Percentiles rank a stretch among this genome's conserved stretches.
Conservation (phyloP, 2,113 vertebrate genomes). For the Corydoras maculifer region DNA sequence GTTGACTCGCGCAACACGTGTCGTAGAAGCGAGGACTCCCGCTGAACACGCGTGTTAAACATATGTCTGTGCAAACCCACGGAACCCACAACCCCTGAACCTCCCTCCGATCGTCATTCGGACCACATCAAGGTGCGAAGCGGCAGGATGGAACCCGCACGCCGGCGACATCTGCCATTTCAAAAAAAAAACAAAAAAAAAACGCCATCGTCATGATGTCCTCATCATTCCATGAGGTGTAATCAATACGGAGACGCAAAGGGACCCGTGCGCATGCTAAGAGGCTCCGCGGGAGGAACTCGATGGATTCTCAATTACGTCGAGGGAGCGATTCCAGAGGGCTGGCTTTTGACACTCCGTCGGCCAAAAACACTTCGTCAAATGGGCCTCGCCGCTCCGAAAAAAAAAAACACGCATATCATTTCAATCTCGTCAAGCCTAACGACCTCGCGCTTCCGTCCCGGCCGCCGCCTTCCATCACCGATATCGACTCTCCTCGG, state of each 20-base stretch:
- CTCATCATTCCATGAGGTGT: slow-evolving; percentile 24
- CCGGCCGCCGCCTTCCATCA: slow-evolving; percentile 29
- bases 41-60: neutral
- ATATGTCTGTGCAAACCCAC: neutral
- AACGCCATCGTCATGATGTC: slow-evolving; percentile 23
- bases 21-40: neutral
- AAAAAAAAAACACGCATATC: slow-evolving; percentile 9
- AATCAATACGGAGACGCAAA: slow-evolving; percentile 37
- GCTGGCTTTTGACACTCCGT: slow-evolving; percentile 24
- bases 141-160: too few species aligned
- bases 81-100: neutral
- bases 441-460: slow-evolving; percentile 27
- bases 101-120: neutral
- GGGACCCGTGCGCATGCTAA: slow-evolving; percentile 18
- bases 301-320: slow-evolving; percentile 37
- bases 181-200: too few species aligned
- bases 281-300: slow-evolving; percentile 18
- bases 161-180: too few species aligned
- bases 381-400: slow-evolving; percentile 9
- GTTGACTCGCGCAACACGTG: neutral
- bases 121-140: neutral
- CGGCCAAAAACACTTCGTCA: slow-evolving; percentile 32
- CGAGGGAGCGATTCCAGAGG: slow-evolving; percentile 17
- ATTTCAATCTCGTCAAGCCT: slow-evolving; percentile 27
- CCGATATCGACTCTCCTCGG: slow-evolving; percentile 32